phyloP scores from a whole-genome alignment of 2,113 vertebrate genomes.

The Oreochromis tanganicae region DNA sequence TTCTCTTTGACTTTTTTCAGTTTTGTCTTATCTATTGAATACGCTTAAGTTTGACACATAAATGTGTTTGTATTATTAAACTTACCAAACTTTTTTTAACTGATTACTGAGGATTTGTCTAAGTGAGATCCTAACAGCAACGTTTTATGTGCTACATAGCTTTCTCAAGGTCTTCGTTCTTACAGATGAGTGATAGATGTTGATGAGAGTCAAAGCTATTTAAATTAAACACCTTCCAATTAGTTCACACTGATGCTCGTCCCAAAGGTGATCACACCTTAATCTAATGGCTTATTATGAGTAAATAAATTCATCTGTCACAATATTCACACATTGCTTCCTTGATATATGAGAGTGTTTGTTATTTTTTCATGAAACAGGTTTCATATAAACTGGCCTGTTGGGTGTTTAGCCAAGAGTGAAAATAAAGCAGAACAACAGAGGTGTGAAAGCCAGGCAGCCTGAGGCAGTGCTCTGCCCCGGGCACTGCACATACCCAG shows the following conservation, averaged over 20 bases:
- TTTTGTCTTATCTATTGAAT: background rate
- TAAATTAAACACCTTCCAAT: background rate
- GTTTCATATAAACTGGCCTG: background rate
- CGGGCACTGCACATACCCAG: constrained; percentile 3
- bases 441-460: constrained; percentile 24
- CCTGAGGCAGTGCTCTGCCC: background rate
- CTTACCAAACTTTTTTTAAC: background rate
- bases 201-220: background rate
- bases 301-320: background rate
- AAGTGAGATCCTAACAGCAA: background rate
- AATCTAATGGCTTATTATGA: background rate
- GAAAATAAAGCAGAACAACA: constrained; percentile 14
- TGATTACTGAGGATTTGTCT: background rate
- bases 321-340: background rate
- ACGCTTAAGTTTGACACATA: background rate
- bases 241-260: background rate
- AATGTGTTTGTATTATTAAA: background rate
- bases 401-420: constrained; percentile 10
- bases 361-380: background rate
- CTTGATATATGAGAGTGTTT: constrained; percentile 7
- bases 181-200: background rate
- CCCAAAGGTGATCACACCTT: background rate
- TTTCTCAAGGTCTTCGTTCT: background rate
- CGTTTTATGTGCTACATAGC: background rate
- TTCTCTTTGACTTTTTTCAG: background rate